A percentile compares a stretch with the other conserved stretches of the same genome.
Evolutionary conservation across 2,797 vertebrate genomes (phyloP).

Genomic region (Danio jaintianensis): DNA sequence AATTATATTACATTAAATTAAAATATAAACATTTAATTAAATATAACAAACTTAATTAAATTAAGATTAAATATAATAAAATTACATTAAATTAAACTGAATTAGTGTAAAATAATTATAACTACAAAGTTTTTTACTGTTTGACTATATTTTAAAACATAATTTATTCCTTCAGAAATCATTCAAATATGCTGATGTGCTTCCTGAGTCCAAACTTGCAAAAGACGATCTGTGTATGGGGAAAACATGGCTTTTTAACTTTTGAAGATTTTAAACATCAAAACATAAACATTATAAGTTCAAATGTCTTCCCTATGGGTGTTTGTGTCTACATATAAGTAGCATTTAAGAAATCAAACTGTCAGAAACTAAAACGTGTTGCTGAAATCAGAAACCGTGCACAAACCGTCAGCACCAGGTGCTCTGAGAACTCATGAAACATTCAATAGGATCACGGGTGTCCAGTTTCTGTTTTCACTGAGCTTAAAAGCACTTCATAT

Average conservation of each 20-base stretch:
- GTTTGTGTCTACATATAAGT: conserved; percentile 5
- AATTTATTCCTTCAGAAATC: background rate
- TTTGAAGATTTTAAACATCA: background rate
- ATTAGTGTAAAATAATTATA: background rate
- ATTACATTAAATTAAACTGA: background rate
- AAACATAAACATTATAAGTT: background rate
- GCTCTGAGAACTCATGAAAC: conserved; percentile 25
- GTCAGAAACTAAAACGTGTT: background rate
- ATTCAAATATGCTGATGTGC: background rate
- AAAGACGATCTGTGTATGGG: background rate
- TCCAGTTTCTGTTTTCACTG: background rate
- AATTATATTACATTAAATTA: too few species aligned
- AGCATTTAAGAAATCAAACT: background rate
- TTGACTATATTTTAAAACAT: background rate
- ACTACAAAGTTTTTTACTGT: background rate
- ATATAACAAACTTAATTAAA: too few species aligned
- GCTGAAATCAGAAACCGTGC: conserved; percentile 35
- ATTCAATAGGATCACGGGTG: background rate
- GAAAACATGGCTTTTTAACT: background rate
- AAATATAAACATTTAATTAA: too few species aligned
- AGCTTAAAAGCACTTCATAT: conserved; percentile 57
- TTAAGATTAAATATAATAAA: too few species aligned
- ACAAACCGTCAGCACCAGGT: conserved; percentile 12
- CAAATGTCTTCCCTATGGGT: background rate
- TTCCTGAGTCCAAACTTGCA: background rate